Percentiles rank a stretch among this genome's conserved stretches.
These are phyloP conservation scores for Helleia helle DNA, from an alignment of 2,888 invertebrate genomes.

Conservation along the genomic window DNA sequence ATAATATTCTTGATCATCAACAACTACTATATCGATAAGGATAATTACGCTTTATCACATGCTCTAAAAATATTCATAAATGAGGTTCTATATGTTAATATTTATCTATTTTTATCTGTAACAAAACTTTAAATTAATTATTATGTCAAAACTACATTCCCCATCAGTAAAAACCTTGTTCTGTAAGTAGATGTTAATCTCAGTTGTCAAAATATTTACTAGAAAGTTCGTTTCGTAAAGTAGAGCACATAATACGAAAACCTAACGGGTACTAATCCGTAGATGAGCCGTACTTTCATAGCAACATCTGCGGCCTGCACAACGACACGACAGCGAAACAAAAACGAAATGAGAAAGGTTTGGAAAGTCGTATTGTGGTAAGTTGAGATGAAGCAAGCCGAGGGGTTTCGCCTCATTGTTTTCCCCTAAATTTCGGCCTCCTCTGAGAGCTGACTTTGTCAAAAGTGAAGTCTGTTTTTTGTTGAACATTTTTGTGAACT, in stretches of 20 bases:
- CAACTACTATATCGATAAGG: no score
- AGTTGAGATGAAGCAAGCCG: constrained; percentile 46
- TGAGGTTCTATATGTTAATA: no score
- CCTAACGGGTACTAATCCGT: constrained; percentile 64
- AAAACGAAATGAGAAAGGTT: constrained; percentile 71
- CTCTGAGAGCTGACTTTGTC: constrained; percentile 17
- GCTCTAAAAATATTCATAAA: no score
- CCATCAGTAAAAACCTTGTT: neutral
- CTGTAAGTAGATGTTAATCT: constrained; percentile 1
- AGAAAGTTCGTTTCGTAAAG: constrained; percentile 31
- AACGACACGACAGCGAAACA: constrained; percentile 45
- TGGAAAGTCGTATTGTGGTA: constrained; percentile 58
- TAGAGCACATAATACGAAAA: constrained; percentile 53
- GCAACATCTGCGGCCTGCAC: constrained; percentile 58
- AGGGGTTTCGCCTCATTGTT: constrained; percentile 25
- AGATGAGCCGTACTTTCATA: constrained; percentile 59
- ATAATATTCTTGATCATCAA: no score
- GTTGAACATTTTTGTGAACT: constrained; percentile 10
- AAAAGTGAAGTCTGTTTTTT: constrained; percentile 14
- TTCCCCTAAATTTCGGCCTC: constrained; percentile 17
- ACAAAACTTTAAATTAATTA: no score
- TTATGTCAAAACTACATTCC: no score
- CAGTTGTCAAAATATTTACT: constrained; percentile 14
- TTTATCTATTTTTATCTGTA: no score
- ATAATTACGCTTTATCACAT: no score